Percentiles rank a stretch among this genome's conserved stretches.
Conservation (phyloP, 1,140 invertebrate species). For the Tetragonula clypearis region DNA sequence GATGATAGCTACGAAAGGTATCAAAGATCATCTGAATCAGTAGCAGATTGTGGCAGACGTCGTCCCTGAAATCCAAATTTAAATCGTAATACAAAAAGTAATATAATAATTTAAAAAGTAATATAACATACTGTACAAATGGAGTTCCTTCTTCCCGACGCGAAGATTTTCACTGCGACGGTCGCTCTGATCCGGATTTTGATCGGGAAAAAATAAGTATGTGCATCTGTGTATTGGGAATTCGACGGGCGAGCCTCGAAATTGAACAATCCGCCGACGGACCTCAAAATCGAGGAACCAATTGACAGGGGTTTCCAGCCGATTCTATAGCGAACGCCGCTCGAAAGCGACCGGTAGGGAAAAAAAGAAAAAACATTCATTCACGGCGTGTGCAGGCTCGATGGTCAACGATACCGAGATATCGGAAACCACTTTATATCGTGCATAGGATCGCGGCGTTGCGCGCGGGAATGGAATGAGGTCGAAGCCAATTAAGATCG, state of each 20-base stretch:
- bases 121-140: not conserved
- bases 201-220: not conserved
- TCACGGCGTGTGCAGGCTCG: not conserved
- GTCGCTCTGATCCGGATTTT: not conserved
- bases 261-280: slow-evolving; percentile 8
- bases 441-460: slow-evolving; percentile 22
- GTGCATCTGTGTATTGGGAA: not conserved
- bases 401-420: slow-evolving; percentile 30
- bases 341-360: slow-evolving; percentile 30
- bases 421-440: slow-evolving; percentile 40
- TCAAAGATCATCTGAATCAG: too few relatives aligned
- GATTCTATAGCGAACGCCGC: not conserved
- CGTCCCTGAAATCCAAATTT: too few relatives aligned
- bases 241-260: not conserved
- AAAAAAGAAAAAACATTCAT: slow-evolving; percentile 38
- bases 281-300: slow-evolving; percentile 23
- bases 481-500: slow-evolving; percentile 49
- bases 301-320: not conserved
- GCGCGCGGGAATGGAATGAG: slow-evolving; percentile 25
- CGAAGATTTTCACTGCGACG: not conserved
- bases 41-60: too few relatives aligned
- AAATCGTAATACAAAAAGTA: too few relatives aligned
- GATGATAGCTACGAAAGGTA: too few relatives aligned
- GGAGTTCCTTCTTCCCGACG: not conserved
- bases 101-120: too few relatives aligned